Percentiles rank a stretch among this genome's conserved stretches.
Evolutionary conservation across 92 coral and sea anemone genomes (phyloP).

Genomic region (Porites evermanni): DNA sequence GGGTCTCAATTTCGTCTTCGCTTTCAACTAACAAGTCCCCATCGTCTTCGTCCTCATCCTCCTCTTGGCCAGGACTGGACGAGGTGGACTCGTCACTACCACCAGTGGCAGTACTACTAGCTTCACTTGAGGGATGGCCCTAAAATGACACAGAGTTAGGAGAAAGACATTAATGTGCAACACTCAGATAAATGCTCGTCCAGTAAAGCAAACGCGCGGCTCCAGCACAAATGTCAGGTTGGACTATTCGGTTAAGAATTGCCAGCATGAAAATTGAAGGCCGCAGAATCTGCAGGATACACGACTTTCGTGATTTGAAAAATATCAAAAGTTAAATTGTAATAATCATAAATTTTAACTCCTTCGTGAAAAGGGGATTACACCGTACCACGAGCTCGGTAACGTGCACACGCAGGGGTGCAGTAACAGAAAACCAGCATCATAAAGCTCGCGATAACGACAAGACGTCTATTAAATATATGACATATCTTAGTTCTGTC

Average conservation of each 20-base stretch:
- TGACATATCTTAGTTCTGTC: not conserved
- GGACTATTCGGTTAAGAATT: too few relatives aligned
- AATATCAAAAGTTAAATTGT: too few relatives aligned
- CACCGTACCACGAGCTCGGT: too few relatives aligned
- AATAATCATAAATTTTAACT: too few relatives aligned
- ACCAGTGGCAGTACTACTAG: constrained; percentile 90
- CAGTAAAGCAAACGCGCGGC: too few relatives aligned
- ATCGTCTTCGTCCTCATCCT: constrained; percentile 84
- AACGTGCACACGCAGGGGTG: too few relatives aligned
- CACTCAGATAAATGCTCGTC: not conserved
- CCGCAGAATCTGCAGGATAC: not conserved
- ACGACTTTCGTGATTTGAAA: not conserved
- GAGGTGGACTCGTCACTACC: constrained; percentile 96
- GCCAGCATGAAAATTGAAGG: not conserved
- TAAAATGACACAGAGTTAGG: not conserved
- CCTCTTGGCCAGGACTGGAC: constrained; percentile 86
- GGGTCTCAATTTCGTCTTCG: constrained; percentile 78
- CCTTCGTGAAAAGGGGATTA: too few relatives aligned
- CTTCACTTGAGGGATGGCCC: constrained; percentile 77
- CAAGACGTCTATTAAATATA: too few relatives aligned
- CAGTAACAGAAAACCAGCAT: too few relatives aligned
- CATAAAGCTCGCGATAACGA: too few relatives aligned
- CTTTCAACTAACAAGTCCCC: constrained; percentile 74
- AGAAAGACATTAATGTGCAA: not conserved
- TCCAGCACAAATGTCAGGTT: not conserved